Evolutionary conservation across 2,797 vertebrate genomes (phyloP), one percentile per base, ranked within the genome.

Genomic region (Peromyscus eremicus): DNA sequence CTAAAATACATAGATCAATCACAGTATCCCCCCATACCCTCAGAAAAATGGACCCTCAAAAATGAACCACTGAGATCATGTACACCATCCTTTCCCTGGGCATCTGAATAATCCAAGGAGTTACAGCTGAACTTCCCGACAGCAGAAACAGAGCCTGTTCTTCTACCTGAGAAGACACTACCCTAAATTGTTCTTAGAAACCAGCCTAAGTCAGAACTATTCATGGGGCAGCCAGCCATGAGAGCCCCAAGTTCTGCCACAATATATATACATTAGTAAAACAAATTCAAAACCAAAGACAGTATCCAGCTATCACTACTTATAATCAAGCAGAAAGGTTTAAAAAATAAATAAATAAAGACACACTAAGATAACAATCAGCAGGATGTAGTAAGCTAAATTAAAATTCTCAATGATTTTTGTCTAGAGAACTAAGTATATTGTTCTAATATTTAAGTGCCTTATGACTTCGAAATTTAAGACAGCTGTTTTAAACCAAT

Each of bases 301-400:
- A 92, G 73, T 93, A 10, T 81, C 40, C 89, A 55, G 89, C 62
- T 66, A 37, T 17, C 77, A 85, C 55, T 89, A 77, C 46, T 80
- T 75, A 95, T 92, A 92, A 89, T 94, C 85, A 60, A 98, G 96
- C 40, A 90, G 97, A 97, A 93, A 93, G 43, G 8, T 6, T 29
- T 1, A 92, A 94, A 46, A 43, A 43, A 43, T 43, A 43, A 43
- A 43, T 4, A 29, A 49, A 70, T 66, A 17, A 92, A 64, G 37
- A 89, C 13, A 37, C 5, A 40, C 7, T 55, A 60, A 66, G 32
- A 66, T 85, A 16, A n/a, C 66, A 14, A 79, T 89, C 49, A 96
- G 76, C 21, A 83, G 94, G 57, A 81, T 27, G 76, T 16, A 49
- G 8, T 49, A 86, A 40, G 55, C 34, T 52, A 62, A 55, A 46